Conservation (phyloP, 2,113 vertebrate genomes). For the Acrocephalus arundinaceus region DNA sequence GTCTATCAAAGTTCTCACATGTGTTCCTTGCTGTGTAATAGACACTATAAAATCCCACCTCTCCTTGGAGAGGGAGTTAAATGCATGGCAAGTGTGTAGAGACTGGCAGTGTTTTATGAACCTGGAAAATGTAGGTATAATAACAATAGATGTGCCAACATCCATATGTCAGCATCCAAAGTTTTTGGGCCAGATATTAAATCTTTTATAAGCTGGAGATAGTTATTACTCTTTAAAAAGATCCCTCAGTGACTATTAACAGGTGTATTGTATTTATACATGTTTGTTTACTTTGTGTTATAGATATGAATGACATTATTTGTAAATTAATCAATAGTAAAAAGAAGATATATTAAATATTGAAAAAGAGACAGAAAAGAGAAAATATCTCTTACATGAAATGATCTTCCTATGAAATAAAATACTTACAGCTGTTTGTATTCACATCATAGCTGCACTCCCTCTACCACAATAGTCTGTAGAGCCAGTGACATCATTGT, state of each 20-base stretch:
- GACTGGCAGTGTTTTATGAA: slow-evolving; percentile 6
- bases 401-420: not conserved
- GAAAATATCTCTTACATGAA: not conserved
- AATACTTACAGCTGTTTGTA: not conserved
- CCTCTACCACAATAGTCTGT: not conserved
- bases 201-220: not conserved
- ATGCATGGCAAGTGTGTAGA: not conserved
- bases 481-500: slow-evolving; percentile 4
- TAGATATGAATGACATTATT: not conserved
- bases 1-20: not conserved
- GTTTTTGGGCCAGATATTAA: not conserved
- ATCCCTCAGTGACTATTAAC: not conserved
- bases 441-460: not conserved
- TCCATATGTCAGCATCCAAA: slow-evolving; percentile 20
- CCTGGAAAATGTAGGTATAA: slow-evolving; percentile 9
- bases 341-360: not conserved
- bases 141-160: not conserved
- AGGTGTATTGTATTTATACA: not conserved
- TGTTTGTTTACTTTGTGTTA: not conserved
- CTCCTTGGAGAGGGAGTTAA: not conserved
- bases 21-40: not conserved
- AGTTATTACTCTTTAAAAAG: not conserved
- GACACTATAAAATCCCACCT: not conserved
- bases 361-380: not conserved
- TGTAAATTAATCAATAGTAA: not conserved